Base-by-base conservation (phyloP, 2,113 vertebrate genomes). In the Zapornia atra region DNA sequence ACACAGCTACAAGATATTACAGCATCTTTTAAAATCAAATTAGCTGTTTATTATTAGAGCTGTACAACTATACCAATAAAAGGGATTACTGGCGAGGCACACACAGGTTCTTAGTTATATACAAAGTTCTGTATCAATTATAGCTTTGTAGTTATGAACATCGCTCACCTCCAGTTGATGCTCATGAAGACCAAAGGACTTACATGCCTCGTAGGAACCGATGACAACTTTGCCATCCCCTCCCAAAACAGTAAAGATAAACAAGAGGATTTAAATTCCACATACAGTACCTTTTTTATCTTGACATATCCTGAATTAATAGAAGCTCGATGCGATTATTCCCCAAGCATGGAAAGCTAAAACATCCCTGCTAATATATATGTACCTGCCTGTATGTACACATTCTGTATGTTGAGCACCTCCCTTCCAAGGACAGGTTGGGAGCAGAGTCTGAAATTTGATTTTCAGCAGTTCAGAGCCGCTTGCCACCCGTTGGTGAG, bases 101-200 rank as follows among this genome's bases (percentile, higher is more conserved):
- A 11, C 16, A 22, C 0, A 5, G 21, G 25, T 24, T 71, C 16
- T 82, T 33, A 24, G 42, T 18, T 24, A 60, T 0, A 31, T 2
- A 28, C n/a, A 12, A 11, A 40, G 15, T 29, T 96, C 69, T 17
- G 9, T 7, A 44, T 11, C 38, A 51, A 5, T 34, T 53, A 10
- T 18, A 34, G 13, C 28, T 31, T 10, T 0, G 29, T 0, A 2
- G 29, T 22, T 11, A 25, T 0, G 26, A 53, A 21, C 26, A 4
- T 20, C 11, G 59, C 44, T 60, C 53, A 50, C 38, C 63, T 56
- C 40, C 72, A 46, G 15, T 0, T 12, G 69, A 63, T 59, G 90
- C 48, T 80, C 20, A 3, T 20, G 9, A 12, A 73, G 38, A 51
- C 72, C 59, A 48, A 80, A 84, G 59, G 64, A 59, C 33, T 76